Evolutionary conservation across 2,888 invertebrate genomes (phyloP), one percentile per base, ranked within the genome.

Genomic region (Apoderus coryli): DNA sequence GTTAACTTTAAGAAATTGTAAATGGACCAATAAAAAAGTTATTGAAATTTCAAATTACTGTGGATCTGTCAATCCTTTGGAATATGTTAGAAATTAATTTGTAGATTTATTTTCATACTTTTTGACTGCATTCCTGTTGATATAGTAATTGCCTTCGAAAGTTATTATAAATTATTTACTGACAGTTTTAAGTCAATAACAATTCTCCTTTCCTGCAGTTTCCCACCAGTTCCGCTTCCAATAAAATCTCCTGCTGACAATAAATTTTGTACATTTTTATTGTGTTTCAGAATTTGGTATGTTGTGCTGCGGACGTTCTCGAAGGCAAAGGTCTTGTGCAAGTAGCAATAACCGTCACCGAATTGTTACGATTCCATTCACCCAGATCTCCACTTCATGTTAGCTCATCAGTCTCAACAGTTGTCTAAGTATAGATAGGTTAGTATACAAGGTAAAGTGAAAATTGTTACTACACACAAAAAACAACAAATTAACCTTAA

Each of bases 231-330:
- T n/a, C n/a, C n/a, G n/a, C 19, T 19, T 19, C n/a, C 19, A 19
- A 19, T n/a, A n/a, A 19, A 19, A 19, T 19, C n/a, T n/a, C n/a
- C n/a, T n/a, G n/a, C n/a, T n/a, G n/a, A n/a, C n/a, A n/a, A n/a
- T n/a, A n/a, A n/a, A n/a, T n/a, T n/a, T n/a, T n/a, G n/a, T n/a
- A n/a, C n/a, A n/a, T n/a, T n/a, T 29, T 23, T n/a, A n/a, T 31
- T 33, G 16, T 28, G 27, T 72, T 69, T 30, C 70, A 82, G 90
- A 88, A 85, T 56, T 67, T 89, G 45, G 73, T 89, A 53, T 90
- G 90, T 62, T 84, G 85, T 55, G 76, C 89, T 19, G 78, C 85
- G 16, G 90, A 90, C 58, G 82, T 92, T n/a, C 63, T 92, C 25
- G 89, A 89, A 59, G 88, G 88, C 33, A 79, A 86, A 52, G 82